Evolutionary conservation across 2,113 vertebrate species (phyloP).

Genomic region (Indicator indicator): DNA sequence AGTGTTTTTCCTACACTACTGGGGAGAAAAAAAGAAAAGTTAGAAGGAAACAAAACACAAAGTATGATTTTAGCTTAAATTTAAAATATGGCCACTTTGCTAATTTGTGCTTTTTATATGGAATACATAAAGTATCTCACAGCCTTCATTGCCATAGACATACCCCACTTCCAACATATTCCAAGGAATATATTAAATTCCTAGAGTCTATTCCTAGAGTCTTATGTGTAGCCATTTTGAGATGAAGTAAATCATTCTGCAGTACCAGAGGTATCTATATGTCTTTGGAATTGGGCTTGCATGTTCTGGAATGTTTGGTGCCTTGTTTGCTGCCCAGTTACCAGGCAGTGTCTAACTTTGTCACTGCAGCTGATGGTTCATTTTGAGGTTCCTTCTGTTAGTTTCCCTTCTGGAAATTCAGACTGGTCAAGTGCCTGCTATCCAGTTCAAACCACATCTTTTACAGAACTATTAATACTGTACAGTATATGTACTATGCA

Average conservation of each 20-base stretch:
- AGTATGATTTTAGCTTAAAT: background rate
- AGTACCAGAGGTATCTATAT: background rate
- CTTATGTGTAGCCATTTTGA: background rate
- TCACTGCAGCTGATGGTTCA: background rate
- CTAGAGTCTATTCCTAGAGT: background rate
- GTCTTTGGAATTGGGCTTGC: background rate
- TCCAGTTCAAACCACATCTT: background rate
- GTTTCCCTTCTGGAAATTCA: background rate
- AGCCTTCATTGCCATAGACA: background rate
- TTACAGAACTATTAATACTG: background rate
- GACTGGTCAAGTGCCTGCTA: background rate
- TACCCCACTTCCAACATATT: background rate
- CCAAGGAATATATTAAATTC: background rate
- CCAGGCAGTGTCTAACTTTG: background rate
- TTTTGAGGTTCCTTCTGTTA: background rate
- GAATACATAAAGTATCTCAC: background rate
- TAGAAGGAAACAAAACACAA: background rate
- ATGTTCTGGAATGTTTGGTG: background rate
- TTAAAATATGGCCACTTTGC: background rate
- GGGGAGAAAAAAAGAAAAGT: background rate
- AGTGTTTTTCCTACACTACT: background rate
- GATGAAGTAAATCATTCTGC: background rate
- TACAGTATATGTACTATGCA: background rate
- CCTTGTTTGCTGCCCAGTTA: background rate
- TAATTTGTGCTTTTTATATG: background rate